Percentiles rank a stretch among this genome's conserved stretches.
These are phyloP conservation scores for Leucopsar rothschildi DNA, from an alignment of 2,113 vertebrate species.

Conservation along the genomic window DNA sequence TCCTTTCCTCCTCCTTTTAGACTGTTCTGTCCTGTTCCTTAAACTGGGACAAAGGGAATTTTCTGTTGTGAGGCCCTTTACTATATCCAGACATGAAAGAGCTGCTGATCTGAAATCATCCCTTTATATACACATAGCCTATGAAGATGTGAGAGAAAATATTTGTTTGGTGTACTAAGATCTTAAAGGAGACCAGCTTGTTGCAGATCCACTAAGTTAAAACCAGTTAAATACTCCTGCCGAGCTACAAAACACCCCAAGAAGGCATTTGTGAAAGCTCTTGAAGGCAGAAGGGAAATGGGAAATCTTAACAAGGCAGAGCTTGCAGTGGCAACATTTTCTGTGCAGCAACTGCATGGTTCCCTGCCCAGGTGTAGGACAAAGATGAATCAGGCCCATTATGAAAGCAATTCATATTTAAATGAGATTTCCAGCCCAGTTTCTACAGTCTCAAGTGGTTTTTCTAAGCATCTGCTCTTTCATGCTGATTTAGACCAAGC, in stretches of 20 bases:
- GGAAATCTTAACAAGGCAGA: background rate
- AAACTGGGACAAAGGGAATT: background rate
- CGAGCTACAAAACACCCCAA: background rate
- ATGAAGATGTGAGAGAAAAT: background rate
- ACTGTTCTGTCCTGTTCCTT: background rate
- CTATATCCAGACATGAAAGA: background rate
- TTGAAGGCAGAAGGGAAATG: background rate
- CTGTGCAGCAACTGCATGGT: background rate
- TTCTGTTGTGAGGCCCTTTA: background rate
- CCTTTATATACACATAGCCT: background rate
- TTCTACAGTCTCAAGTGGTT: constrained; percentile 30
- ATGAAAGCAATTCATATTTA: constrained; percentile 50
- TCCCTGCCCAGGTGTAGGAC: background rate
- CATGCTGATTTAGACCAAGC: constrained; percentile 42
- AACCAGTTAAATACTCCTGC: background rate
- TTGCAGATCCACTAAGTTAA: background rate
- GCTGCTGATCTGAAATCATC: background rate
- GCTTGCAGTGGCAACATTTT: background rate
- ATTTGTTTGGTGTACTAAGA: background rate
- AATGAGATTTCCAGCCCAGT: constrained; percentile 40
- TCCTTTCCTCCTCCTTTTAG: background rate
- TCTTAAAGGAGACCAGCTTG: background rate
- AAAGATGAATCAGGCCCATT: constrained; percentile 29
- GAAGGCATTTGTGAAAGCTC: background rate
- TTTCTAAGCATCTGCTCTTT: constrained; percentile 55